Percentiles rank a stretch among this genome's conserved stretches.
phyloP scores from a whole-genome alignment of 2,888 invertebrate genomes.

The Volucella inflata region DNA sequence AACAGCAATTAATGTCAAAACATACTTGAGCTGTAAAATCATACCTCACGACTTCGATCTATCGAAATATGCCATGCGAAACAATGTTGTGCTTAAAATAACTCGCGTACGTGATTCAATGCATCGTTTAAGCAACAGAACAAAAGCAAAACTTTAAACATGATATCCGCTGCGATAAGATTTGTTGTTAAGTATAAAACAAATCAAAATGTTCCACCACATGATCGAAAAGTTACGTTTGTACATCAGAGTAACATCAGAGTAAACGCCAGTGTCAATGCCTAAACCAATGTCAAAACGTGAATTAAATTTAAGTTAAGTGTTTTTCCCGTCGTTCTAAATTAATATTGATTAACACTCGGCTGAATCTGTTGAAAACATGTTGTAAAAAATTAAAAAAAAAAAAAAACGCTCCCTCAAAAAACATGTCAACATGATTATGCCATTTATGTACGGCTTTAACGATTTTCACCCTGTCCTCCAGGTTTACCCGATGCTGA shows the following conservation, averaged over 20 bases:
- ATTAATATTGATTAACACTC: neutral
- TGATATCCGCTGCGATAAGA: slow-evolving; percentile 16
- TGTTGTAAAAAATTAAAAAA: too few relatives aligned
- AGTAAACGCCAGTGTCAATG: neutral
- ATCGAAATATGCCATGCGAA: neutral
- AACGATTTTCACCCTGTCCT: slow-evolving; percentile 10
- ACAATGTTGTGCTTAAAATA: slow-evolving; percentile 10
- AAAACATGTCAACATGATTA: slow-evolving; percentile 8
- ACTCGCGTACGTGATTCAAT: slow-evolving; percentile 34
- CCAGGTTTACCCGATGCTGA: neutral
- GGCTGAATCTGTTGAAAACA: too few relatives aligned
- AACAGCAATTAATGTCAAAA: too few relatives aligned
- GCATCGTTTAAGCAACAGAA: neutral
- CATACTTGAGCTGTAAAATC: neutral
- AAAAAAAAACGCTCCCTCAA: neutral
- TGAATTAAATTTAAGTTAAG: neutral
- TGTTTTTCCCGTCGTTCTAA: neutral
- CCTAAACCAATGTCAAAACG: slow-evolving; percentile 7
- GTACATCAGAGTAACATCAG: neutral
- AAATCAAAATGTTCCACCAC: neutral
- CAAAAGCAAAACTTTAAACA: neutral
- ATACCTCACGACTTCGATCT: too few relatives aligned
- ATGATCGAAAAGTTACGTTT: neutral
- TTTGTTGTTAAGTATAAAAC: neutral
- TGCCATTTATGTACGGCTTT: neutral